Evolutionary conservation across 2,888 invertebrate genomes (phyloP), one percentile per base, ranked within the genome.

Genomic region (Venustoraphidia nigricollis): DNA sequence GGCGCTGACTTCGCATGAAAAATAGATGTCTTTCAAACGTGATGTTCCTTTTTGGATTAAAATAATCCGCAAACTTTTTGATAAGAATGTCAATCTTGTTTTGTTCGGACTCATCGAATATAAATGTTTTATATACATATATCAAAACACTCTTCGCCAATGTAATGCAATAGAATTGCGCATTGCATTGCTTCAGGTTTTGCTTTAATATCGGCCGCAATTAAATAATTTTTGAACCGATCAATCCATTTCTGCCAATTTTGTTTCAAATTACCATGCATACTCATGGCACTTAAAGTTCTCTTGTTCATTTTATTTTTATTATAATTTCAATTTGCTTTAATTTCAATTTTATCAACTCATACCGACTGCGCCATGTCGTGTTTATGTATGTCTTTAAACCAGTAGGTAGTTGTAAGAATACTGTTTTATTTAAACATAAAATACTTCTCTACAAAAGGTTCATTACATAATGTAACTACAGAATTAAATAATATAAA

Each of bases 111-210:
- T 38, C 51, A 36, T 35, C 13, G 27, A 52, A 40, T 10, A 47
- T 45, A 41, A 55, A 53, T 9, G 51, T 49, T 27, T 49, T 50
- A 35, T 48, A 54, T 27, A 55, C n/a, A n/a, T n/a, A n/a, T 55
- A 9, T 49, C 46, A 6, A 54, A 38, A 6, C 47, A 52, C 42
- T 52, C 50, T 41, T 56, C 54, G 3, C 57, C 55, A 14, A 54
- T 48, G 4, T 37, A 39, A 46, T 53, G 48, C 36, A 54, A 34
- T n/a, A 54, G 11, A 46, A 54, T 47, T n/a, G 51, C 50, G 48
- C 52, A 50, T 42, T 52, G 47, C 34, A 51, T 38, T 8, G 48
- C 47, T 40, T 55, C 54, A 10, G 37, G 27, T 27, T 51, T 51
- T 36, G 38, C 45, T 43, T 52, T 36, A n/a, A 49, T 37, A 36